Evolutionary conservation across 1,140 invertebrate species (phyloP), one percentile per base, ranked within the genome.

Genomic region (Laupala kohalensis): DNA sequence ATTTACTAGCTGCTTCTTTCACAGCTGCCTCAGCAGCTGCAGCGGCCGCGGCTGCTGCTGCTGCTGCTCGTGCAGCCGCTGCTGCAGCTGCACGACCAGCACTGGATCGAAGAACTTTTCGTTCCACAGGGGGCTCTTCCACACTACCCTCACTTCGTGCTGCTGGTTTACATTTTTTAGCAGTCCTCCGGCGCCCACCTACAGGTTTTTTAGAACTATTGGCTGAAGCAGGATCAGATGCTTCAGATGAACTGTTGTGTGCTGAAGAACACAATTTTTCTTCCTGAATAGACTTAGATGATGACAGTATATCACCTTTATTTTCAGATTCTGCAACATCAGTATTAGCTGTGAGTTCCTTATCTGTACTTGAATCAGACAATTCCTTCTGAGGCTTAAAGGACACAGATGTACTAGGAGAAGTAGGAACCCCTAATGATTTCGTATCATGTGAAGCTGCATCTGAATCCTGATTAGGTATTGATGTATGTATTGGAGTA

Each of bases 41-140:
- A 12, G 62, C 72, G 29, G 67, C 72, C 5, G 67, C 71, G 9
- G 26, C 28, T n/a, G 72, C 72, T 6, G 72, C 72, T 76, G 76
- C 62, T 77, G 76, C 25, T 76, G 75, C 27, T 19, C 71, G 37
- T 75, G 78, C 69, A 5, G 72, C 72, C 5, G 72, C 72, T n/a
- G 72, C 72, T 13, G 72, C 72, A 23, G 72, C 27, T 78, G 75
- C 73, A 81, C 81, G 76, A 2, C 82, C 82, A 9, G 82, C 82
- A 71, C 82, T 83, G 0, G 80, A 81, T 5, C 82, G 80, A 27
- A 83, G 74, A 75, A 82, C 82, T 37, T 83, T 83, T 5, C 82
- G 76, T 74, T 83, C 82, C 0, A 79, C 76, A 0, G 80, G 81
- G 1, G 81, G 81, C 29, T 82, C 81, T n/a, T 81, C 79, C 26